Evolutionary conservation across 1,140 invertebrate species (phyloP).

Genomic region (Caenorhabditis elegans): DNA sequence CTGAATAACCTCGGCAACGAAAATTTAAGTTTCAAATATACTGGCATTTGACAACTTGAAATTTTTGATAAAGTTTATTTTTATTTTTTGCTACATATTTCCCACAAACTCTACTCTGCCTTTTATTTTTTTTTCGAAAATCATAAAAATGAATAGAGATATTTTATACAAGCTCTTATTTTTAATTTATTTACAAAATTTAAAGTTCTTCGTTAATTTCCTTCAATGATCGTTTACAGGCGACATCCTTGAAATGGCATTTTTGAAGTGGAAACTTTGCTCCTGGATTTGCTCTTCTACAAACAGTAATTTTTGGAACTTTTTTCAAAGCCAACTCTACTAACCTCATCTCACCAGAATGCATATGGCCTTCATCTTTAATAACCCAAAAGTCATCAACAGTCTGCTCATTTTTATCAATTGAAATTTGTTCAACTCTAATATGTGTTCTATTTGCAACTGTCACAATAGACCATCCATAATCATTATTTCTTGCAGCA

Average conservation of each 20-base stretch:
- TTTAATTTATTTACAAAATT: no score
- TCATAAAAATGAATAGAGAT: no score
- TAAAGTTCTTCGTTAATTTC: conserved; percentile 25
- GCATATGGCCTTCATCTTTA: conserved; percentile 26
- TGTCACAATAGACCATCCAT: conserved; percentile 85
- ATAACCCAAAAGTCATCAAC: conserved; percentile 39
- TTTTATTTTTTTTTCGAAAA: no score
- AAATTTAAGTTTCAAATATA: no score
- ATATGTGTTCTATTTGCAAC: conserved; percentile 82
- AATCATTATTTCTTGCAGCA: conserved; percentile 75
- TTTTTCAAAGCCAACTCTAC: neutral
- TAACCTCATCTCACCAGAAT: conserved; percentile 33
- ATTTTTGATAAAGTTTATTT: no score
- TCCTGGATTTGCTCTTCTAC: neutral
- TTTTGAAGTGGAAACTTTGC: neutral
- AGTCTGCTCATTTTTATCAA: conserved; percentile 50
- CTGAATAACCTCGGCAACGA: no score
- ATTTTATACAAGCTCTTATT: no score
- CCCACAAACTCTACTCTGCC: no score
- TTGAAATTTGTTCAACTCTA: conserved; percentile 88
- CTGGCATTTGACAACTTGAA: no score
- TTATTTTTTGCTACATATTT: no score
- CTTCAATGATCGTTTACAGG: neutral
- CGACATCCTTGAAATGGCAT: conserved; percentile 18
- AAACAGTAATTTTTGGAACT: neutral